These are phyloP conservation scores for Gordius sp. DNA, from an alignment of 2,888 invertebrate genomes.

Conservation along the genomic window DNA sequence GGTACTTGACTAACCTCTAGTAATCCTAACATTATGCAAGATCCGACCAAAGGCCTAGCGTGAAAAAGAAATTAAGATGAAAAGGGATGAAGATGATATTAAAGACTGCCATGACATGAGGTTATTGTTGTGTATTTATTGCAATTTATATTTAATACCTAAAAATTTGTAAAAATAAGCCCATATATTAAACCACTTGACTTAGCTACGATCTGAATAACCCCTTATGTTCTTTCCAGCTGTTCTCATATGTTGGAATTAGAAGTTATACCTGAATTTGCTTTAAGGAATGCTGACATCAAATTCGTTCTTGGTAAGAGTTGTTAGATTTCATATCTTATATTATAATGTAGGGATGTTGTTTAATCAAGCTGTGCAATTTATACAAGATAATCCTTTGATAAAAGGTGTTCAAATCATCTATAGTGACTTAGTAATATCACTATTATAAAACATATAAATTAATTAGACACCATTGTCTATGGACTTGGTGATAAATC, in stretches of 20 bases:
- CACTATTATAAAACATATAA: not conserved
- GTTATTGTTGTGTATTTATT: no score
- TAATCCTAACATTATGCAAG: no score
- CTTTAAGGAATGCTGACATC: not conserved
- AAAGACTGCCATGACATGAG: no score
- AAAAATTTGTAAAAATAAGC: no score
- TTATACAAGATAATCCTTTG: slow-evolving; percentile 79
- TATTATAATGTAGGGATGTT: slow-evolving; percentile 62
- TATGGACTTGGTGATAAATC: slow-evolving; percentile 76
- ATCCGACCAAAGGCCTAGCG: no score
- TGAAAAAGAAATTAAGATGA: no score
- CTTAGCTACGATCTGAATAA: no score
- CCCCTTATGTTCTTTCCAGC: no score
- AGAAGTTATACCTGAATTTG: slow-evolving; percentile 10
- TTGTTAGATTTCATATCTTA: not conserved
- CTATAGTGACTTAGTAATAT: slow-evolving; percentile 63
- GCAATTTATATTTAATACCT: no score
- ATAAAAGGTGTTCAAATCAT: slow-evolving; percentile 82
- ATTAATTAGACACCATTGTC: slow-evolving; percentile 60
- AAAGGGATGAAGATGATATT: no score
- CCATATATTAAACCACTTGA: no score
- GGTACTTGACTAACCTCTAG: no score
- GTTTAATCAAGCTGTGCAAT: slow-evolving; percentile 82
- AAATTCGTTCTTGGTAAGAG: slow-evolving; percentile 1
- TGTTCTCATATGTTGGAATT: slow-evolving; percentile 5